Conservation (phyloP, 2,888 invertebrate genomes). For the Ochropleura plecta region DNA sequence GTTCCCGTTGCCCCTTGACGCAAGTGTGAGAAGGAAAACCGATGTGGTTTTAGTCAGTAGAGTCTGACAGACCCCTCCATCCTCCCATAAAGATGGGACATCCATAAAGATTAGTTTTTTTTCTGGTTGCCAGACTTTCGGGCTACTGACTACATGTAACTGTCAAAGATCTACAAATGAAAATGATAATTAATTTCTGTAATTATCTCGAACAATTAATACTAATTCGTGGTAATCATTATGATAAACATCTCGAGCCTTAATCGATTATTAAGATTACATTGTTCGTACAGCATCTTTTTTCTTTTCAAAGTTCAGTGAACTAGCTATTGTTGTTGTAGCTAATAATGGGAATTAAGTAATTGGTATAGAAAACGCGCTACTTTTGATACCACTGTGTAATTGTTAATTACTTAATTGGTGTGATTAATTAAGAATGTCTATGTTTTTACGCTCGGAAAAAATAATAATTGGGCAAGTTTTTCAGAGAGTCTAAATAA, state of each 20-base stretch:
- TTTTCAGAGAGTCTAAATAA: conserved; percentile 9
- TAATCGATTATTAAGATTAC: conserved; percentile 60
- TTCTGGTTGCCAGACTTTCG: too few species aligned
- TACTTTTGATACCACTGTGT: conserved; percentile 16
- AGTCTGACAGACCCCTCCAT: too few species aligned
- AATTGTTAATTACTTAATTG: conserved; percentile 45
- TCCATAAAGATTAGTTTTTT: too few species aligned
- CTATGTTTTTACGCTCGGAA: neutral
- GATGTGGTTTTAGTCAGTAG: too few species aligned
- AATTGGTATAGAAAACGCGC: conserved; percentile 25
- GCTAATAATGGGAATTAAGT: conserved; percentile 45
- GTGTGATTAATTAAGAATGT: conserved; percentile 44
- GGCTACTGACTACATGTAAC: too few species aligned
- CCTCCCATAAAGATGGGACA: too few species aligned
- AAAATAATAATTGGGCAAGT: conserved; percentile 3
- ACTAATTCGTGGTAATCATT: conserved; percentile 38
- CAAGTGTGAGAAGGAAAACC: too few species aligned
- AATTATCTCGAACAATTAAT: conserved; percentile 46
- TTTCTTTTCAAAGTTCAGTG: conserved; percentile 54
- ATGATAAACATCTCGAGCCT: conserved; percentile 47
- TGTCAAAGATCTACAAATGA: too few species aligned
- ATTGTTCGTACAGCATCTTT: conserved; percentile 46
- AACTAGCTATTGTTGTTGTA: conserved; percentile 53
- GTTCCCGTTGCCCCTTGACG: too few species aligned
- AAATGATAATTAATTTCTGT: neutral